phyloP scores from a whole-genome alignment of 53 echinoderm and acorn worm genomes.

The Crossaster papposus region DNA sequence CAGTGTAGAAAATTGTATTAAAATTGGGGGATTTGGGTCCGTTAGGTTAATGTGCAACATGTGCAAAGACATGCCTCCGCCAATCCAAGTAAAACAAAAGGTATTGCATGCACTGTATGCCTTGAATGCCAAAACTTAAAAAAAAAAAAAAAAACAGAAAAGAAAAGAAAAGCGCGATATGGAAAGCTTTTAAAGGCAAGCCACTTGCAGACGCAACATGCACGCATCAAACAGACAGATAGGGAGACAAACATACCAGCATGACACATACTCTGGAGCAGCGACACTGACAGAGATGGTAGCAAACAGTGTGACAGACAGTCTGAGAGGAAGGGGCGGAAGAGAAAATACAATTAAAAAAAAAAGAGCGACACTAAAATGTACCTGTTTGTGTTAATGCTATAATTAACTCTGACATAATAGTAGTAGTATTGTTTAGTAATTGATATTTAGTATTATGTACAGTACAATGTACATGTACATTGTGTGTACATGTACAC shows the following conservation, averaged over 20 bases:
- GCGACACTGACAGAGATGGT: constrained; percentile 51
- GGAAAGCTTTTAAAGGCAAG: neutral
- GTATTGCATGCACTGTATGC: too few relatives aligned
- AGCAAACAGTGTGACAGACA: constrained; percentile 59
- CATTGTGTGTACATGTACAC: too few relatives aligned
- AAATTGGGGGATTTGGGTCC: too few relatives aligned
- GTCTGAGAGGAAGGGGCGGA: constrained; percentile 12
- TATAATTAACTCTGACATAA: too few relatives aligned
- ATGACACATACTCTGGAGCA: constrained; percentile 42
- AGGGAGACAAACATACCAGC: constrained; percentile 37
- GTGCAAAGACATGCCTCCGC: too few relatives aligned
- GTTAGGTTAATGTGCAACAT: too few relatives aligned
- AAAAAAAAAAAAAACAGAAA: neutral
- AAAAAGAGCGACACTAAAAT: neutral
- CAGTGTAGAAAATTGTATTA: too few relatives aligned
- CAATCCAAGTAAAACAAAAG: too few relatives aligned
- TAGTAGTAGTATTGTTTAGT: too few relatives aligned
- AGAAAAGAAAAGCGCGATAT: neutral
- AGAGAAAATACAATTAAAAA: neutral
- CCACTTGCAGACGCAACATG: neutral
- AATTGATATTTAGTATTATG: too few relatives aligned
- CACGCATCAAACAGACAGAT: neutral
- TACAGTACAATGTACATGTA: too few relatives aligned
- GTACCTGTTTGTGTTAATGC: too few relatives aligned
- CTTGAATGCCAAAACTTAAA: neutral